These are phyloP conservation scores for Helicoverpa armigera DNA, from an alignment of 1,140 invertebrate genomes.

Conservation along the genomic window DNA sequence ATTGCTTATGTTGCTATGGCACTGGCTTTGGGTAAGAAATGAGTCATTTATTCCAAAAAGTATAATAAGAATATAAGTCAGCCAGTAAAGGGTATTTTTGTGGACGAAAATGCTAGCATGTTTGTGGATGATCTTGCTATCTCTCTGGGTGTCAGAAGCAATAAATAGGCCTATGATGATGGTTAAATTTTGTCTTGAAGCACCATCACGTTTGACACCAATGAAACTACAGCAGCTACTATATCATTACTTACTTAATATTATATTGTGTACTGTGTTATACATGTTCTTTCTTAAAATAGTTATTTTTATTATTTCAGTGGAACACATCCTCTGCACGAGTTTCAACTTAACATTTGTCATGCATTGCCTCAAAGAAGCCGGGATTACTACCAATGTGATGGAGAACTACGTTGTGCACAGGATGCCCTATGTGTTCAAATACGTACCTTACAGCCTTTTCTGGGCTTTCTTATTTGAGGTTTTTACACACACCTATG, in stretches of 20 bases:
- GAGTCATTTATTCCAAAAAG: no score
- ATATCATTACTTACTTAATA: no score
- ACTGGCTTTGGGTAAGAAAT: constrained; percentile 50
- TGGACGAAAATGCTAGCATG: no score
- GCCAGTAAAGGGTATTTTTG: no score
- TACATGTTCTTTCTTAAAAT: not conserved
- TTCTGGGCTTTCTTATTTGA: constrained; percentile 3
- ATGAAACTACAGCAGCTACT: no score
- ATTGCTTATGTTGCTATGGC: constrained; percentile 46
- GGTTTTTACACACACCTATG: constrained; percentile 13
- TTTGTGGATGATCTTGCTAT: no score
- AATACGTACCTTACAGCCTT: constrained; percentile 37
- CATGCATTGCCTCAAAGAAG: constrained; percentile 31
- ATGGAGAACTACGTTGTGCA: constrained; percentile 17
- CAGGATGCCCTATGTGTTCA: constrained; percentile 34
- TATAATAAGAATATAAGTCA: no score
- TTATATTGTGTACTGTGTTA: no score
- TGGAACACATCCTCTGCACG: constrained; percentile 54
- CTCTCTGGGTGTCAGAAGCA: no score
- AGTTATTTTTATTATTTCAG: constrained; percentile 38
- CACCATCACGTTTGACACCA: no score
- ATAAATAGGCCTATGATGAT: no score
- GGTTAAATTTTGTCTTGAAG: no score
- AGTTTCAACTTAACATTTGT: constrained; percentile 38
- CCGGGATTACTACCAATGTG: constrained; percentile 14